Conservation (phyloP, 2,888 invertebrate species). For the Diachrysia chrysitis region DNA sequence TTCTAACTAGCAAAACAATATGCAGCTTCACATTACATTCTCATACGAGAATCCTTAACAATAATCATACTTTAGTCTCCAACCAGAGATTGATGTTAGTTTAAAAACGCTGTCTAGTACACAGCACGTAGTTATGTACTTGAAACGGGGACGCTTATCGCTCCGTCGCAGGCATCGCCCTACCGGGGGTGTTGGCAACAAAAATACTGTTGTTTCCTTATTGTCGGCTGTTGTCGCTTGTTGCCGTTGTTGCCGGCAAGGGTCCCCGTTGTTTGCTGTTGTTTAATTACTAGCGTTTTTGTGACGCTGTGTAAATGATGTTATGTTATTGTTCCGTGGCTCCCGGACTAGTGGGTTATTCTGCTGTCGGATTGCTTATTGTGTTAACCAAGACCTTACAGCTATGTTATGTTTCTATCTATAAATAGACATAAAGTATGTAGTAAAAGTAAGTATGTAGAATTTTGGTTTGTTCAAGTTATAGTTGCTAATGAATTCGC, state of each 20-base stretch:
- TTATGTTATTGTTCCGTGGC: slow-evolving; percentile 61
- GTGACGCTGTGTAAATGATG: slow-evolving; percentile 61
- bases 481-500: neutral
- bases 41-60: slow-evolving; percentile 21
- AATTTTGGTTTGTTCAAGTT: neutral
- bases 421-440: neutral
- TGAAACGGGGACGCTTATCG: slow-evolving; percentile 76
- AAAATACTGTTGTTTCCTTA: slow-evolving; percentile 84
- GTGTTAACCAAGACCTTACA: slow-evolving; percentile 12
- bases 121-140: slow-evolving; percentile 53
- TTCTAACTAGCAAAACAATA: slow-evolving; percentile 3
- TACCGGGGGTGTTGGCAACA: slow-evolving; percentile 76
- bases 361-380: slow-evolving; percentile 22
- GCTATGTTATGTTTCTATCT: neutral
- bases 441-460: neutral
- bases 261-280: slow-evolving; percentile 74
- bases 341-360: slow-evolving; percentile 53
- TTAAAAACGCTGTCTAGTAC: slow-evolving; percentile 57
- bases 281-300: slow-evolving; percentile 85
- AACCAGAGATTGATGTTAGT: slow-evolving; percentile 56
- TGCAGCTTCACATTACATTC: neutral
- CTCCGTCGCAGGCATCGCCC: slow-evolving; percentile 69
- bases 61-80: slow-evolving; percentile 27
- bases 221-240: slow-evolving; percentile 71
- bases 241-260: slow-evolving; percentile 68